Conservation (phyloP, 2,888 invertebrate species). For the Conchocele bisecta region DNA sequence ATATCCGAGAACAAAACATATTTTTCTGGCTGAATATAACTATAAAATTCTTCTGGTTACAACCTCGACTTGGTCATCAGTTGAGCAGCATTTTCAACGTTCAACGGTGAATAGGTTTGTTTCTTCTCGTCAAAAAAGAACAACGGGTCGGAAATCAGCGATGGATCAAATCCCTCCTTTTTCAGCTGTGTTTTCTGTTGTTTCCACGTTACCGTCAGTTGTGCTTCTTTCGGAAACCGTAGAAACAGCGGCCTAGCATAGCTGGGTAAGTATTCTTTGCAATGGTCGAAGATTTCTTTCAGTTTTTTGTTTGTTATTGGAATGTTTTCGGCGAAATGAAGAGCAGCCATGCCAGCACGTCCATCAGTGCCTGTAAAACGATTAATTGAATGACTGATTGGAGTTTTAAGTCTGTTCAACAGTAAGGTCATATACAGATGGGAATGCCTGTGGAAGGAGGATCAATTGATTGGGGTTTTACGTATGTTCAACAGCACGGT, state of each 20-base stretch:
- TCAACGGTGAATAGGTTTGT: constrained; percentile 62
- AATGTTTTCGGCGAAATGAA: constrained; percentile 62
- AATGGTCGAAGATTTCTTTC: constrained; percentile 61
- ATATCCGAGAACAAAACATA: too few relatives aligned
- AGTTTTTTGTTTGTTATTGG: constrained; percentile 50
- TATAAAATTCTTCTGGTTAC: too few relatives aligned
- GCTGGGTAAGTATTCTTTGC: constrained; percentile 39
- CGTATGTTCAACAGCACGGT: too few relatives aligned
- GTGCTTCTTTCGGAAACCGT: constrained; percentile 32
- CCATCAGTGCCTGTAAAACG: constrained; percentile 67
- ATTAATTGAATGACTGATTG: too few relatives aligned
- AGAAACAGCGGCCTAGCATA: constrained; percentile 38
- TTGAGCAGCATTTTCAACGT: constrained; percentile 41
- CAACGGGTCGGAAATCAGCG: constrained; percentile 61
- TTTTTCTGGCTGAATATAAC: too few relatives aligned
- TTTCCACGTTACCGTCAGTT: constrained; percentile 64
- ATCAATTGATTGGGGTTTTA: too few relatives aligned
- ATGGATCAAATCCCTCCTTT: constrained; percentile 74
- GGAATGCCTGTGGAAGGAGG: too few relatives aligned
- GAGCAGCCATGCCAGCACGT: constrained; percentile 78
- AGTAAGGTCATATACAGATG: too few relatives aligned
- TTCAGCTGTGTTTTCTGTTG: constrained; percentile 71
- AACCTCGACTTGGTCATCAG: constrained; percentile 53
- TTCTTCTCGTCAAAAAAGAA: constrained; percentile 59
- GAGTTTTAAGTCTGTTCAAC: too few relatives aligned